phyloP scores from a whole-genome alignment of 2,113 vertebrate species.

The Poicephalus gulielmi region DNA sequence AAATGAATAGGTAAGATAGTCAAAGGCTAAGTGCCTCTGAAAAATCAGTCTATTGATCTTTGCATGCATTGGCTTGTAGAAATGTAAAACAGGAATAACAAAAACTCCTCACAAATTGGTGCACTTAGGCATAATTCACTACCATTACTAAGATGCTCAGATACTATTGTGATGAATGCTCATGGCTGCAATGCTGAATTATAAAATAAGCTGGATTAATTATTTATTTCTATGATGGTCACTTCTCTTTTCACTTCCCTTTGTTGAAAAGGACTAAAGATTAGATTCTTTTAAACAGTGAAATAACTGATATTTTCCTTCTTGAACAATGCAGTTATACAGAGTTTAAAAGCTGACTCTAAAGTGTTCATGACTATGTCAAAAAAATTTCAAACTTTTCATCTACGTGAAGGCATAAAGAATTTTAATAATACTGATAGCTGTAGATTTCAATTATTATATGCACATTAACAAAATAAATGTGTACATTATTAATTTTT shows the following conservation, averaged over 20 bases:
- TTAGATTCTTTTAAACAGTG: not conserved
- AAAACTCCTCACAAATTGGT: not conserved
- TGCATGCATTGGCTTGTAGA: not conserved
- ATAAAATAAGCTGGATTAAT: not conserved
- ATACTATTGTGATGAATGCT: not conserved
- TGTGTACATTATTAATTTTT: not conserved
- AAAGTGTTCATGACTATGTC: accelerated
- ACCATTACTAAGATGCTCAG: not conserved
- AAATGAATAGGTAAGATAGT: not conserved
- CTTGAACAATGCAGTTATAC: not conserved
- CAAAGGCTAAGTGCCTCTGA: not conserved
- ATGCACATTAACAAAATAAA: not conserved
- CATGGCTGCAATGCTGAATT: not conserved
- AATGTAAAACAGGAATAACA: not conserved
- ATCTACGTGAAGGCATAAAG: not conserved
- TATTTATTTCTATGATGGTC: not conserved
- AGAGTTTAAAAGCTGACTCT: not conserved
- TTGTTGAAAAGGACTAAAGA: not conserved
- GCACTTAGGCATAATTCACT: not conserved
- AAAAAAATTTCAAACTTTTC: not conserved
- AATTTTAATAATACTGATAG: not conserved
- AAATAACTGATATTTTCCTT: not conserved
- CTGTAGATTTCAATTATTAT: not conserved
- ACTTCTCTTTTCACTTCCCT: not conserved
- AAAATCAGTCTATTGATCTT: not conserved